A percentile compares a stretch with the other conserved stretches of the same genome.
Conservation (phyloP, 2,888 invertebrate species). For the Corythucha ciliata region DNA sequence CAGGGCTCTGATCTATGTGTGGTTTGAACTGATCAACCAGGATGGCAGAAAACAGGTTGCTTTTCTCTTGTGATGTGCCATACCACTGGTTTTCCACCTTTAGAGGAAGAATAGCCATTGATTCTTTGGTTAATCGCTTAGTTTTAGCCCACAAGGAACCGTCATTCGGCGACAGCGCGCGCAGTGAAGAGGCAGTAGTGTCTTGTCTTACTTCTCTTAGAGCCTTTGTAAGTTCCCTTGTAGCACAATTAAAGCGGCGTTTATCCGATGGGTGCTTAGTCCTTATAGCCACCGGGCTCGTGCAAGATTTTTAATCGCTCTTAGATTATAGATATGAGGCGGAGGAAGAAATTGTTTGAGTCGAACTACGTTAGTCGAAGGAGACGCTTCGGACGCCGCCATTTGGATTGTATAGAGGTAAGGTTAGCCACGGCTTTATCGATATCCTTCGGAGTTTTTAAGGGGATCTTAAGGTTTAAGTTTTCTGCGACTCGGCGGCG, state of each 20-base stretch:
- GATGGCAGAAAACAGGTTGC: background rate
- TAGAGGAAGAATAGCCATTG: background rate
- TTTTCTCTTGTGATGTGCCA: background rate
- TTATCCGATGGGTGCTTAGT: constrained; percentile 5
- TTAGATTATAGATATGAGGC: background rate
- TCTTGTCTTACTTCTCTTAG: background rate
- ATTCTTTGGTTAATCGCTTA: background rate
- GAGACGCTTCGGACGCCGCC: background rate
- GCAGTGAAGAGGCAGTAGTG: background rate
- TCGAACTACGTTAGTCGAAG: background rate
- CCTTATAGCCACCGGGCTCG: background rate
- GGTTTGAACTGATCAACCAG: background rate
- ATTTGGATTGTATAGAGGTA: background rate
- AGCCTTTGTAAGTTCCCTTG: background rate
- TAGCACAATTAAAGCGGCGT: background rate
- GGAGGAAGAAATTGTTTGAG: background rate
- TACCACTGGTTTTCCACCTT: background rate
- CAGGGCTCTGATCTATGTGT: too few relatives aligned
- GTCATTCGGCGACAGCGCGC: background rate
- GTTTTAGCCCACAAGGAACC: background rate
- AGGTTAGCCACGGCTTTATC: background rate
- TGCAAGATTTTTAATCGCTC: background rate
- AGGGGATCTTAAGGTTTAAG: background rate
- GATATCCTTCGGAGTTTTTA: background rate
- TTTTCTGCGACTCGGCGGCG: background rate